These are phyloP conservation scores for Betta splendens DNA, from an alignment of 2,797 vertebrate genomes.

Conservation along the genomic window DNA sequence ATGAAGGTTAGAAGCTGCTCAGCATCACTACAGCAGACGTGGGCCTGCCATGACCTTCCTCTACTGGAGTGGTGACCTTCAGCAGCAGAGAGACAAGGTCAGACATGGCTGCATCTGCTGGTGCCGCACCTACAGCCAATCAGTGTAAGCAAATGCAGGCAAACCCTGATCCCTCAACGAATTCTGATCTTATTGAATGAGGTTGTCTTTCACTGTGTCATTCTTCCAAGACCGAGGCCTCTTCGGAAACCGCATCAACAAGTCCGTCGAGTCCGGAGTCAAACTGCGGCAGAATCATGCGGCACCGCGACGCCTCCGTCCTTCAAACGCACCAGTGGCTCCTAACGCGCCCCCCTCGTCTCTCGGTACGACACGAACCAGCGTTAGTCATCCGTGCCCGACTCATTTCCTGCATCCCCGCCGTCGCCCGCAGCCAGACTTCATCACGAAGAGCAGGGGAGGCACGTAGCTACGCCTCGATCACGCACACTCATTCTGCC, in stretches of 20 bases:
- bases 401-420: background rate
- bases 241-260: constrained; percentile 57
- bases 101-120: constrained; percentile 36
- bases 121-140: constrained; percentile 15
- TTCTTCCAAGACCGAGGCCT: constrained; percentile 4
- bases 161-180: background rate
- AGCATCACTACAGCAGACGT: constrained; percentile 27
- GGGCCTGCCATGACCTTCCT: constrained; percentile 63
- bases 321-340: constrained; percentile 21
- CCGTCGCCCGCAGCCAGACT: constrained; percentile 14
- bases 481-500: background rate
- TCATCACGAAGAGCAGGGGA: constrained; percentile 35
- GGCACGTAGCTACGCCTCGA: constrained; percentile 62
- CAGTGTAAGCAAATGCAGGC: background rate
- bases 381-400: background rate
- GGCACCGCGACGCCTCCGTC: constrained; percentile 29
- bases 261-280: constrained; percentile 45
- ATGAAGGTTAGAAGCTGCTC: background rate
- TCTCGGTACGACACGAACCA: background rate
- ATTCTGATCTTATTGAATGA: background rate
- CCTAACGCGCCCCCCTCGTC: background rate
- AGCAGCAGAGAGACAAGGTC: constrained; percentile 35
- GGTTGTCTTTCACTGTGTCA: fast-evolving
- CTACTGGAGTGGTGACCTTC: constrained; percentile 64
- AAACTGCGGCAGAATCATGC: constrained; percentile 69